Evolutionary conservation across 2,113 vertebrate genomes (phyloP).

Genomic region (Symphodus melops): DNA sequence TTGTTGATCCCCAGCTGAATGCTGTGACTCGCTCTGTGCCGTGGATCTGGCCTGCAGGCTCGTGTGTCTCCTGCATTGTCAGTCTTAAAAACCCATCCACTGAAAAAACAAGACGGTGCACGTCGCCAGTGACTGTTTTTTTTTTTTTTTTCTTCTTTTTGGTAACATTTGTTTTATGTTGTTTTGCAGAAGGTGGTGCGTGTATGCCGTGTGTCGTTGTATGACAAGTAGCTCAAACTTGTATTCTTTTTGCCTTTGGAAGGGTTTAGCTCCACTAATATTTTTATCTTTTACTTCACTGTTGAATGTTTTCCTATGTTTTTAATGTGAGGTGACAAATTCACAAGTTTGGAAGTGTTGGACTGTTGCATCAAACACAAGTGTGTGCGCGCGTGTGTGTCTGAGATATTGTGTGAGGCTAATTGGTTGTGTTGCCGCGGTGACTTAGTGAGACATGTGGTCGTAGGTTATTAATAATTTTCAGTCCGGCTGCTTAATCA

Average conservation of each 20-base stretch:
- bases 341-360: conserved; percentile 32
- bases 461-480: conserved; percentile 54
- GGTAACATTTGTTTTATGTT: background rate
- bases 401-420: conserved; percentile 28
- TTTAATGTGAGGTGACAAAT: conserved; percentile 61
- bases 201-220: conserved; percentile 49
- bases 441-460: conserved; percentile 40
- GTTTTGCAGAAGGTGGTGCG: conserved; percentile 15
- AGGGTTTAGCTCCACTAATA: conserved; percentile 64
- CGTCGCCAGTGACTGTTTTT: conserved; percentile 16
- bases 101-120: conserved; percentile 24
- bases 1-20: conserved; percentile 8
- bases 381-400: conserved; percentile 24
- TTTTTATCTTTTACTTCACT: conserved; percentile 64
- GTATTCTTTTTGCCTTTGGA: conserved; percentile 54
- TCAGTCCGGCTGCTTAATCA: conserved; percentile 61
- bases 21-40: conserved; percentile 18
- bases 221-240: conserved; percentile 56
- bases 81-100: conserved; percentile 33
- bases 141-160: background rate
- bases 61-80: background rate
- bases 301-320: conserved; percentile 61
- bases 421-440: conserved; percentile 39
- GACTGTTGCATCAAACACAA: conserved; percentile 32
- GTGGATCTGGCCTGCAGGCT: background rate